Evolutionary conservation across 2,797 vertebrate species (phyloP).

Genomic region (Uromys caudimaculatus): DNA sequence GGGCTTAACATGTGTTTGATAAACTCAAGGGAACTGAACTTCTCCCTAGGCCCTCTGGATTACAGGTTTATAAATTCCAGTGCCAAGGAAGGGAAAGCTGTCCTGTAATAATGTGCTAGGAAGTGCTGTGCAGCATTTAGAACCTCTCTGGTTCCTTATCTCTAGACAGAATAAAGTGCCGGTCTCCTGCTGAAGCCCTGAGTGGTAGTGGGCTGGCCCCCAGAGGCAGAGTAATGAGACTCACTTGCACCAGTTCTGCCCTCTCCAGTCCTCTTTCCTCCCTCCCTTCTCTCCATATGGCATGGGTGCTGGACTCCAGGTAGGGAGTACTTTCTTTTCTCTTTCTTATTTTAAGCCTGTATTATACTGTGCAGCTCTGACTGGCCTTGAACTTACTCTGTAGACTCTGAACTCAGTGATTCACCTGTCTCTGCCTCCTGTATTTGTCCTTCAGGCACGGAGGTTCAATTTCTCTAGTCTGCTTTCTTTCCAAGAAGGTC

Average conservation of each 20-base stretch:
- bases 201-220: not conserved
- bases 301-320: not conserved
- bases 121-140: not conserved
- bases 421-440: not conserved
- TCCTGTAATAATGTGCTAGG: not conserved
- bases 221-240: not conserved
- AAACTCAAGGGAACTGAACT: constrained; percentile 24
- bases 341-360: not conserved
- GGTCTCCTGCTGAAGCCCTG: not conserved
- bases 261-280: not conserved
- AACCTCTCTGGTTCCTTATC: not conserved
- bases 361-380: not conserved
- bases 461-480: not conserved
- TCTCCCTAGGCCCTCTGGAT: not conserved
- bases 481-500: constrained; percentile 26
- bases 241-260: not conserved
- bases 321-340: not conserved
- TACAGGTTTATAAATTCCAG: not conserved
- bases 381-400: not conserved
- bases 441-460: not conserved
- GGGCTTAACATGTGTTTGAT: constrained; percentile 3
- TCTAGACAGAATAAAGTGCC: not conserved
- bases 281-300: not conserved
- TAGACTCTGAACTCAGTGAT: not conserved
- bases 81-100: not conserved